A percentile compares a stretch with the other conserved stretches of the same genome.
Evolutionary conservation across 2,113 vertebrate genomes (phyloP).

Genomic region (Pterocles orientalis): DNA sequence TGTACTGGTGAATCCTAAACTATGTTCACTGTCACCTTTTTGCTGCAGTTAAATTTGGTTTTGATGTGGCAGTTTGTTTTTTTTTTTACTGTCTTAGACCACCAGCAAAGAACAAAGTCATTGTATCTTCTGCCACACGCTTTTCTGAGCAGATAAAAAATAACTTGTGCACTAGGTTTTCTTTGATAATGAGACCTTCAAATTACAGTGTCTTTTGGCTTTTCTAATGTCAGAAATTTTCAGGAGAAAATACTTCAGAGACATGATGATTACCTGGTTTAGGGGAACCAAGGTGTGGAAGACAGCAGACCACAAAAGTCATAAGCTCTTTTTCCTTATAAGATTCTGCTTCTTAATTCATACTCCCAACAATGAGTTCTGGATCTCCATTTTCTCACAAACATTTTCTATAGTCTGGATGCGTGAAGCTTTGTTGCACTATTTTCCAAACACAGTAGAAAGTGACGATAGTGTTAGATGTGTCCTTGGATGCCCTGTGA

Average conservation of each 20-base stretch:
- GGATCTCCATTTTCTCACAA: not conserved
- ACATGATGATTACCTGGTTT: not conserved
- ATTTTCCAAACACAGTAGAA: constrained; percentile 35
- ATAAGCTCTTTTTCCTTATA: not conserved
- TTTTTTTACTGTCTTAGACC: not conserved
- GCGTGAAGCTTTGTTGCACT: not conserved
- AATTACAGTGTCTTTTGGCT: not conserved
- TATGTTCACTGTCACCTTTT: not conserved
- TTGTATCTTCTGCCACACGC: not conserved
- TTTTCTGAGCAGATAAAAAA: not conserved
- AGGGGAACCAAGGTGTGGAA: not conserved
- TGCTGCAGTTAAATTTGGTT: not conserved
- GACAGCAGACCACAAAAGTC: not conserved
- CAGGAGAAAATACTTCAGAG: not conserved
- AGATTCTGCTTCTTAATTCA: not conserved
- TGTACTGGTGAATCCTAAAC: not conserved
- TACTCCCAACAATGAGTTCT: not conserved
- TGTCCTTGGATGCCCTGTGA: constrained; percentile 23
- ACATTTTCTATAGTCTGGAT: not conserved
- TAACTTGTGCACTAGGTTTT: not conserved
- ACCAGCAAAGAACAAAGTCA: not conserved
- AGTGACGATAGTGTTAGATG: not conserved
- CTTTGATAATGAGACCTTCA: not conserved
- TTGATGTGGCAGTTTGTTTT: not conserved
- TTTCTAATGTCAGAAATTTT: not conserved